These are phyloP conservation scores for Caenorhabditis drosophilae DNA, from an alignment of 2,888 invertebrate genomes.

Conservation along the genomic window DNA sequence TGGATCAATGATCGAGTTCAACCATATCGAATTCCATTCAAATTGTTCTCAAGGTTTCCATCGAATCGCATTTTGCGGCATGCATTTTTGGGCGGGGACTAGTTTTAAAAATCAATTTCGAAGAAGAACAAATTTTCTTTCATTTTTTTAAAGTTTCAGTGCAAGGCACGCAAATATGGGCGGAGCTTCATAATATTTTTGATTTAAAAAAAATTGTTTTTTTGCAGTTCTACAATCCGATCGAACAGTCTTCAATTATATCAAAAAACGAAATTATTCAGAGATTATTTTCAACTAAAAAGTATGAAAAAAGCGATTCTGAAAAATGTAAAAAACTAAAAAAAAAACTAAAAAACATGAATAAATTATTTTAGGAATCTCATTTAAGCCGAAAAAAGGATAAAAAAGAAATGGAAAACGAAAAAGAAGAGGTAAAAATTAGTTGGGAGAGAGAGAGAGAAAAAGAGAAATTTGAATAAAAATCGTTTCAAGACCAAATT, in stretches of 20 bases:
- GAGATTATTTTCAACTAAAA: constrained; percentile 15
- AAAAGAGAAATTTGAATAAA: background rate
- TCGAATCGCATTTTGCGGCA: too few relatives aligned
- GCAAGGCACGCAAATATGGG: too few relatives aligned
- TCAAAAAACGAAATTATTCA: constrained; percentile 11
- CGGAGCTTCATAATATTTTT: too few relatives aligned
- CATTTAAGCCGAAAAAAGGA: too few relatives aligned
- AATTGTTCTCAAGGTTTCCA: constrained; percentile 15
- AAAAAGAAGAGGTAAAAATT: too few relatives aligned
- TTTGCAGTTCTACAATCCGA: constrained; percentile 10
- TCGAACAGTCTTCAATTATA: constrained; percentile 3
- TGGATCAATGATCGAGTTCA: constrained; percentile 14
- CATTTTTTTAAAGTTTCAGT: too few relatives aligned
- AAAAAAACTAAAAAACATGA: background rate
- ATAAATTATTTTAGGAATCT: too few relatives aligned
- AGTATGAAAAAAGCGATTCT: constrained; percentile 11
- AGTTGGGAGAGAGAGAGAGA: too few relatives aligned
- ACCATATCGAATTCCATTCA: constrained; percentile 24
- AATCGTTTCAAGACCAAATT: background rate
- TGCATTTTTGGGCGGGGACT: too few relatives aligned
- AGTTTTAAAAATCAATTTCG: too few relatives aligned
- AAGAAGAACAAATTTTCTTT: too few relatives aligned
- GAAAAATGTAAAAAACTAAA: constrained; percentile 7
- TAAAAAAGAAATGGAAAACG: too few relatives aligned
- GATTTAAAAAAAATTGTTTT: background rate